Percentiles rank a stretch among this genome's conserved stretches.
These are phyloP conservation scores for Nicator chloris DNA, from an alignment of 2,113 vertebrate species.

Conservation along the genomic window DNA sequence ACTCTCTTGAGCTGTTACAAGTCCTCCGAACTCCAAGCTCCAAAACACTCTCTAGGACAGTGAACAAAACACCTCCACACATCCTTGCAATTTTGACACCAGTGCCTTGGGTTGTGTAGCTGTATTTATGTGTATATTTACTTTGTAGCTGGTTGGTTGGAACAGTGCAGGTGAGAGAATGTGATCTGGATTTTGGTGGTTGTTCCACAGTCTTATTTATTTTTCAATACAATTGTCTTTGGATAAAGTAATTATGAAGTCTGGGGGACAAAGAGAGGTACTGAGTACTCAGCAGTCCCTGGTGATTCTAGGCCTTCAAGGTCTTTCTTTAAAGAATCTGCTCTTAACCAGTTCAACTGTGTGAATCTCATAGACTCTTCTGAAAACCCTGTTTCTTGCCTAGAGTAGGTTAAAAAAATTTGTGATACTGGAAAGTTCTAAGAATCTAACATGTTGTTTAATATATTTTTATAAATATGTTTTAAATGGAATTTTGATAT, in stretches of 20 bases:
- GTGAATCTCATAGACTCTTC: background rate
- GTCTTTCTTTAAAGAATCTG: background rate
- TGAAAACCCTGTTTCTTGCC: background rate
- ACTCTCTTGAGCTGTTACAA: background rate
- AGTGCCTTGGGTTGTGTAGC: background rate
- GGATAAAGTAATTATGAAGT: background rate
- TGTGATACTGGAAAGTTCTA: background rate
- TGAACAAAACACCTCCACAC: background rate
- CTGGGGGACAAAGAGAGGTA: background rate
- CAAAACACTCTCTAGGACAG: background rate
- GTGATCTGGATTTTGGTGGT: background rate
- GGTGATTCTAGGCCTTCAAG: background rate
- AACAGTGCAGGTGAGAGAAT: background rate
- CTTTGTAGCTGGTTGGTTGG: background rate
- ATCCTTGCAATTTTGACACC: background rate
- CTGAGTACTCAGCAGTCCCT: background rate
- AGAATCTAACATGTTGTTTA: background rate
- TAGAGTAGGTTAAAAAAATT: background rate
- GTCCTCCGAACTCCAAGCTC: background rate
- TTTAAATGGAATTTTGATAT: background rate
- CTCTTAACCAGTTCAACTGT: background rate
- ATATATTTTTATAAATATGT: background rate
- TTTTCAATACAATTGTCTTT: background rate
- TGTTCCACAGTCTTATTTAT: background rate
- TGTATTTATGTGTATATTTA: background rate